Percentiles rank a stretch among this genome's conserved stretches.
Conservation (phyloP, 2,797 vertebrate species). For the Chromobotia macracanthus region DNA sequence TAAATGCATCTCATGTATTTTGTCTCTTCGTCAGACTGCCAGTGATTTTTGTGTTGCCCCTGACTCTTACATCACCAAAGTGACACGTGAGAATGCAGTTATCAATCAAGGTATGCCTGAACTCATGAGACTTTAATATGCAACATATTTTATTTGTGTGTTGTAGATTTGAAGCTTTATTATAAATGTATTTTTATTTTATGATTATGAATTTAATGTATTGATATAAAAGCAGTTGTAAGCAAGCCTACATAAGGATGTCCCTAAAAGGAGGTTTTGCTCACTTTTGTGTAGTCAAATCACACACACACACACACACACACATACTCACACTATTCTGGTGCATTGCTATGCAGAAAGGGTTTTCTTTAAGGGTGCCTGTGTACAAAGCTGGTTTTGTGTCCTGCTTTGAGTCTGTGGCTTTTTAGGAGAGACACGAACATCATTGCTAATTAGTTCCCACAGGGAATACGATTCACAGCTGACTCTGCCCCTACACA, state of each 20-base stretch:
- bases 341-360: conserved; percentile 46
- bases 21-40: conserved; percentile 78
- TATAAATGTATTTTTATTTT: too few species aligned
- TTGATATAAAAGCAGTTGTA: too few species aligned
- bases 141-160: not conserved
- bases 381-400: conserved; percentile 47
- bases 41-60: conserved; percentile 94
- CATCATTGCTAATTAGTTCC: conserved; percentile 49
- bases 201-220: too few species aligned
- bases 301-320: not conserved
- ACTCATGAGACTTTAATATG: not conserved
- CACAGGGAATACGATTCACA: conserved; percentile 23
- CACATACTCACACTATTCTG: not conserved
- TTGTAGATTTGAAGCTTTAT: not conserved
- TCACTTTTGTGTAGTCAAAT: not conserved
- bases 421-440: conserved; percentile 32
- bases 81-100: conserved; percentile 83
- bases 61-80: conserved; percentile 85
- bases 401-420: conserved; percentile 12
- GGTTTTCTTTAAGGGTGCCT: conserved; percentile 22
- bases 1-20: conserved; percentile 56
- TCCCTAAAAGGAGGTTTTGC: not conserved
- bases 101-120: conserved; percentile 76
- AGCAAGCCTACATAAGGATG: too few species aligned
- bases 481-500: not conserved